Conservation (phyloP, 1,140 invertebrate genomes). For the Hylaeus volcanicus region DNA sequence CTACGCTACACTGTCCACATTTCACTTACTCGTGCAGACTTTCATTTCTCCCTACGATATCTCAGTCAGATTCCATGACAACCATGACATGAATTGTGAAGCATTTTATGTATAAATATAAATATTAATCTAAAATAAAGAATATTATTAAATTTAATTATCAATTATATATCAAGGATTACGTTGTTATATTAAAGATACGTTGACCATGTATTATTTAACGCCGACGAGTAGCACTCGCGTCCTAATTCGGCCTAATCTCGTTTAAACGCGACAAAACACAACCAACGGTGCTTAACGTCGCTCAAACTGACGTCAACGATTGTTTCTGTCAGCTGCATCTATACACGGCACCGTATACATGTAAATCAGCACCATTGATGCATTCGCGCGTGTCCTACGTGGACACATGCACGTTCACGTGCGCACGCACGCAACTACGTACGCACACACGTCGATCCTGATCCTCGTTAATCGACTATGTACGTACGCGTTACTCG, state of each 20-base stretch:
- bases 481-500: conserved; percentile 31
- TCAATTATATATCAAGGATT: too few relatives aligned
- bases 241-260: background rate
- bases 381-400: conserved; percentile 8
- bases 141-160: too few relatives aligned
- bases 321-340: background rate
- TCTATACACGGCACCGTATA: background rate
- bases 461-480: conserved; percentile 46
- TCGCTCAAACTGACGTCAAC: background rate
- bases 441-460: conserved; percentile 17
- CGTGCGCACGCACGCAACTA: conserved; percentile 29
- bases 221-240: too few relatives aligned
- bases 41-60: too few relatives aligned
- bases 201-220: too few relatives aligned
- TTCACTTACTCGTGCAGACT: too few relatives aligned
- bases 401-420: background rate
- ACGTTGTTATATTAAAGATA: too few relatives aligned
- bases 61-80: too few relatives aligned
- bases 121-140: too few relatives aligned
- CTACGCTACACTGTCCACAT: too few relatives aligned
- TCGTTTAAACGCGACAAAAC: background rate
- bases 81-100: too few relatives aligned
- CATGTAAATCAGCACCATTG: conserved; percentile 27
- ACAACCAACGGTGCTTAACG: background rate
- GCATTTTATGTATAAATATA: too few relatives aligned